Evolutionary conservation across 2,888 invertebrate species (phyloP), one percentile per base, ranked within the genome.

Genomic region (Periphyllus acericola): DNA sequence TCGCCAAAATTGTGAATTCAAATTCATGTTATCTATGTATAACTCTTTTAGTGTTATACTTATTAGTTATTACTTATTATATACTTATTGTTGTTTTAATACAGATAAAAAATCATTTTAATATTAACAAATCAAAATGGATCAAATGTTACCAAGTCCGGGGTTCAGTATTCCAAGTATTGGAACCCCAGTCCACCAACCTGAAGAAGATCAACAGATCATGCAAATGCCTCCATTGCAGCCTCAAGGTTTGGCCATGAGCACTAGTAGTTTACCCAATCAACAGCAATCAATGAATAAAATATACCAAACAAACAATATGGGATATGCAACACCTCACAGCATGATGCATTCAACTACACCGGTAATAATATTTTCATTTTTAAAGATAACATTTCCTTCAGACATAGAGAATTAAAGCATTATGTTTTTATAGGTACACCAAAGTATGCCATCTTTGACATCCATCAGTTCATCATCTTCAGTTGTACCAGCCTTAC

Each of bases 261-360:
- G 87, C 19, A 87, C 87, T 9, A 81, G 80, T 74, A 87, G 80
- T 74, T 21, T 81, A 40, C 74, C 79, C 1, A 32, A 74, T 74
- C 80, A 81, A 86, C 87, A 89, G 11, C 88, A 81, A 21, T 87
- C 86, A 1, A 81, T 87, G 32, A 80, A 87, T 46, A 87, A 81
- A 87, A 93, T 95, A 91, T 93, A 94, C 66, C 89, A 82, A 29
- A 89, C 90, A 5, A 89, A 90, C 40, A 91, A 90, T 25, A 95
- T 96, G 1, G 90, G 90, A 21, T 96, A 95, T 92, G 93, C 95
- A 3, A 95, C 96, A 0, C 96, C 96, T 3, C 96, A 96, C 91
- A 96, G 95, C 90, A 93, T 97, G 92, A 96, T 97, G 95, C 96
- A 96, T 92, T 96, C 97, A 1, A 96, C 97, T 92, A 97, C 97